Conservation (phyloP, 2,888 invertebrate genomes). For the Rhagophthalmus giganteus region DNA sequence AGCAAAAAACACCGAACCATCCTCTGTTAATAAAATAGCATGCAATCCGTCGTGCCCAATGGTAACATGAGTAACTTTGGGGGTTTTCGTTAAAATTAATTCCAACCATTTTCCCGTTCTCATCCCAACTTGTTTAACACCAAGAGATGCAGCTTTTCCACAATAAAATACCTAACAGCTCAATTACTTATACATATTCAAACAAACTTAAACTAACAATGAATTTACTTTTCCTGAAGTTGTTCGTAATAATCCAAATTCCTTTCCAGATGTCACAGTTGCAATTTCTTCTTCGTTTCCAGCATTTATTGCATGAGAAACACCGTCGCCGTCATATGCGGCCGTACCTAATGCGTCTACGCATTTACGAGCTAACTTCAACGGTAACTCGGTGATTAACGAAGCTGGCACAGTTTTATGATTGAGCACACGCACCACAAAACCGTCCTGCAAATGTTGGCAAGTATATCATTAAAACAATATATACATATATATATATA, state of each 20-base stretch:
- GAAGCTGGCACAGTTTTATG: slow-evolving; percentile 63
- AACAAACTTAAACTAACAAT: no score
- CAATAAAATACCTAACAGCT: slow-evolving; percentile 77
- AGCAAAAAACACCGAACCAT: slow-evolving; percentile 85
- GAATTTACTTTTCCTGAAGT: slow-evolving; percentile 76
- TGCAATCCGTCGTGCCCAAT: slow-evolving; percentile 94
- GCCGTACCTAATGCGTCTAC: slow-evolving; percentile 76
- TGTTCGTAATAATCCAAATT: slow-evolving; percentile 84
- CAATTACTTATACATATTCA: no score
- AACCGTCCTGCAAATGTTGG: slow-evolving; percentile 65
- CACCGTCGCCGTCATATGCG: slow-evolving; percentile 69
- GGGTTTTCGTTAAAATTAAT: slow-evolving; percentile 68
- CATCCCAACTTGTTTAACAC: slow-evolving; percentile 70
- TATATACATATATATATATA: no score
- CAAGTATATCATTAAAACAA: neutral
- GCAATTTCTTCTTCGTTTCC: slow-evolving; percentile 75
- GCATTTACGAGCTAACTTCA: slow-evolving; percentile 78
- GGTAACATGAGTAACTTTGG: slow-evolving; percentile 75
- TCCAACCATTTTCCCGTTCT: slow-evolving; percentile 64
- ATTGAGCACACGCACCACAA: slow-evolving; percentile 75
- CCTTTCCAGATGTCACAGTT: slow-evolving; percentile 82
- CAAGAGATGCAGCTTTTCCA: slow-evolving; percentile 84
- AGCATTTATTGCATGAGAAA: slow-evolving; percentile 47
- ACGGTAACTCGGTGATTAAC: slow-evolving; percentile 66
- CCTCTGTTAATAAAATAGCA: slow-evolving; percentile 87